Conservation (phyloP, 2,888 invertebrate genomes). For the Eilema sororculum region DNA sequence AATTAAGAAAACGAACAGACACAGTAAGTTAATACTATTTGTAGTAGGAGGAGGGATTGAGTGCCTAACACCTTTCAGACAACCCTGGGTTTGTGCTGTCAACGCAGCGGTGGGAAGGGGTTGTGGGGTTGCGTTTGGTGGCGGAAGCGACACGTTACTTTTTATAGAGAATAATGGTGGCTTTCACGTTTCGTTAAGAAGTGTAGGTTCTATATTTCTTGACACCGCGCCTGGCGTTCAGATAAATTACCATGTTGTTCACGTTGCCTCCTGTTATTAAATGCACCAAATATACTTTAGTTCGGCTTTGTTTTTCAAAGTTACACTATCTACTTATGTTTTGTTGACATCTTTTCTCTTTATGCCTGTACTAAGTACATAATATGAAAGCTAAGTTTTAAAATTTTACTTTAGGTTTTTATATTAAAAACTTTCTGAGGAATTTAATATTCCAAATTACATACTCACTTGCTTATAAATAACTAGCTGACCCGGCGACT, state of each 20-base stretch:
- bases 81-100: neutral
- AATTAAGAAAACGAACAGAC: constrained; percentile 14
- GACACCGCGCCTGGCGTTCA: constrained; percentile 18
- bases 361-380: neutral
- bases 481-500: too few relatives aligned
- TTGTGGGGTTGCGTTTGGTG: neutral
- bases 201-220: constrained; percentile 8
- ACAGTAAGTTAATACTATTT: constrained; percentile 11
- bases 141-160: constrained; percentile 14
- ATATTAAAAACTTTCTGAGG: too few relatives aligned
- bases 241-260: constrained; percentile 35
- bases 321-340: neutral
- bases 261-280: constrained; percentile 20
- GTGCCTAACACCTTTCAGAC: neutral
- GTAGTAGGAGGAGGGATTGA: neutral
- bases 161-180: constrained; percentile 31
- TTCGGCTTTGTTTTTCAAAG: neutral
- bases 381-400: neutral
- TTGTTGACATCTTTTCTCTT: neutral
- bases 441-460: too few relatives aligned
- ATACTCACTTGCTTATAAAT: neutral
- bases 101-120: neutral
- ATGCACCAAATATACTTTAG: constrained; percentile 12
- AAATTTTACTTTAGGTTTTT: neutral
- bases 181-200: constrained; percentile 18